A percentile compares a stretch with the other conserved stretches of the same genome.
Evolutionary conservation across 92 coral and sea anemone genomes (phyloP).

Genomic region (Galaxea fascicularis): DNA sequence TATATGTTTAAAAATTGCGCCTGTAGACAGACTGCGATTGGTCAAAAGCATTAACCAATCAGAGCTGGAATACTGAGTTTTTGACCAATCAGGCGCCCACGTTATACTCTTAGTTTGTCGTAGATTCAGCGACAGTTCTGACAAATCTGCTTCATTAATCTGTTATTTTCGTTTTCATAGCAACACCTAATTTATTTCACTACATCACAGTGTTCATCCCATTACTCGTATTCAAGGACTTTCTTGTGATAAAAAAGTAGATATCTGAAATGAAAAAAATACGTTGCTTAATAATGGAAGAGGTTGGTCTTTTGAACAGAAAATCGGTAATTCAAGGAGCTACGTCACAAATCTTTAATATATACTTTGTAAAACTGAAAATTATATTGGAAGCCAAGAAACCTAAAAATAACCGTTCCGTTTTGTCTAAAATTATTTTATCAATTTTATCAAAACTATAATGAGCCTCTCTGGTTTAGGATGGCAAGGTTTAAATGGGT

Average conservation of each 20-base stretch:
- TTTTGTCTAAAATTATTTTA: too few species aligned
- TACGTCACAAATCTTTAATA: too few species aligned
- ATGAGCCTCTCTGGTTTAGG: too few species aligned
- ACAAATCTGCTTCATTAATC: background rate
- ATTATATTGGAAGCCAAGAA: too few species aligned
- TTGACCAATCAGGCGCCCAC: background rate
- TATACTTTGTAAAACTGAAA: too few species aligned
- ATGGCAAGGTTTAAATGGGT: too few species aligned
- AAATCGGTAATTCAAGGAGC: too few species aligned
- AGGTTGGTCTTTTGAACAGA: background rate
- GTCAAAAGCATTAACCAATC: background rate
- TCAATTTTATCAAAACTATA: too few species aligned
- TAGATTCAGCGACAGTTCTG: background rate
- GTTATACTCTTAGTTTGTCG: background rate
- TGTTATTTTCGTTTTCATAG: background rate
- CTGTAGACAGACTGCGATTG: background rate
- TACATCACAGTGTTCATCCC: background rate
- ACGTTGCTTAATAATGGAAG: background rate
- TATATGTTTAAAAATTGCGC: background rate
- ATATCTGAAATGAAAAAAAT: conserved; percentile 71
- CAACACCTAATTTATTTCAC: background rate
- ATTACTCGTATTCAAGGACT: conserved; percentile 89
- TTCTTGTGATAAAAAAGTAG: conserved; percentile 97
- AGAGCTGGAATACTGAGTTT: background rate
- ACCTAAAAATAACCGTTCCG: too few species aligned